These are phyloP conservation scores for Schizaphis graminum DNA, from an alignment of 2,888 invertebrate genomes.

Conservation along the genomic window DNA sequence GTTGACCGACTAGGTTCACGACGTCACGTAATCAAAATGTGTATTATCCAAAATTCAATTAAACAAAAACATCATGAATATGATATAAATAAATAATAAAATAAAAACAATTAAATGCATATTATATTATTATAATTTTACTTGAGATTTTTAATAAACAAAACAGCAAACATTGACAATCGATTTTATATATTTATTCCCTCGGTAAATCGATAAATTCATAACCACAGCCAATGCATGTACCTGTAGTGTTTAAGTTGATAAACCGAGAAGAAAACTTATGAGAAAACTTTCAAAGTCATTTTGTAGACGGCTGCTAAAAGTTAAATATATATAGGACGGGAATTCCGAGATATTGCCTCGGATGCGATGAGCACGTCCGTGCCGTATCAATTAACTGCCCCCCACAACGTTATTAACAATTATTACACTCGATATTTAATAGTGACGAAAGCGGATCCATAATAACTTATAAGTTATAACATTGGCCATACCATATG, in stretches of 20 bases:
- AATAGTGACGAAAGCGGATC: not conserved
- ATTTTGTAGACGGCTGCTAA: not conserved
- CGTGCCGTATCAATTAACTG: slow-evolving; percentile 27
- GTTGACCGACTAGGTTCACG: not conserved
- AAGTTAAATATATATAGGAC: not conserved
- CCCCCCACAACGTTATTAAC: not conserved
- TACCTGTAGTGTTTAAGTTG: not conserved
- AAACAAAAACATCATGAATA: not conserved
- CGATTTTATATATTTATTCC: not conserved
- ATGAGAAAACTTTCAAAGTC: not conserved
- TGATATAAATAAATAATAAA: no score
- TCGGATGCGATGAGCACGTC: not conserved
- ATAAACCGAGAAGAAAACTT: not conserved
- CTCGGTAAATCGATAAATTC: not conserved
- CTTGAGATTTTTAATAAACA: not conserved
- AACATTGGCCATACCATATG: not conserved
- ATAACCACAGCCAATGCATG: not conserved
- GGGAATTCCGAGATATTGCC: not conserved
- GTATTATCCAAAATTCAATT: not conserved
- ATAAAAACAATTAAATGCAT: not conserved
- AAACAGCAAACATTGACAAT: not conserved
- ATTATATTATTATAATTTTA: not conserved
- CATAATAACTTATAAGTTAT: not conserved
- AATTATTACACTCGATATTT: not conserved
- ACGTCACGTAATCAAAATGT: not conserved